These are phyloP conservation scores for Lasioglossum malachurum DNA, from an alignment of 2,888 invertebrate species.

Conservation along the genomic window DNA sequence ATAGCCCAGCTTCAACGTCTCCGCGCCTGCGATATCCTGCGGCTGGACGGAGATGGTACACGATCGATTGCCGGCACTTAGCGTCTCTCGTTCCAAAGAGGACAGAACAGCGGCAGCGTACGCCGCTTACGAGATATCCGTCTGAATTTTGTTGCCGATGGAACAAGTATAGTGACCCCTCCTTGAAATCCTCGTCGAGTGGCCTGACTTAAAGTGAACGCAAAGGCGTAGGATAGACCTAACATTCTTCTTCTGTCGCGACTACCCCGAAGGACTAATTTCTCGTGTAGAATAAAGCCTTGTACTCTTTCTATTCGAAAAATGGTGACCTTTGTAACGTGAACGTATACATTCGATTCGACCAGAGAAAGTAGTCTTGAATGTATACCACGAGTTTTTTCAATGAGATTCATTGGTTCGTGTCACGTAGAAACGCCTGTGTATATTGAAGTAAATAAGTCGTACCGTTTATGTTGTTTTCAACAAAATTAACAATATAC, in stretches of 20 bases:
- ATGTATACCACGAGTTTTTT: not conserved
- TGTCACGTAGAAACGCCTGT: not conserved
- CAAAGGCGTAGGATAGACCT: not conserved
- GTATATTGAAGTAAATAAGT: not conserved
- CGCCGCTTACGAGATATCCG: conserved; percentile 75
- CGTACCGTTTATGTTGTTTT: not conserved
- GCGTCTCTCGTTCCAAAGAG: conserved; percentile 61
- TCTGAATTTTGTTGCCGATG: conserved; percentile 60
- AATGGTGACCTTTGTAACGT: not conserved
- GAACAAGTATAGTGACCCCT: conserved; percentile 17
- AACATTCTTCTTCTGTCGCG: not conserved
- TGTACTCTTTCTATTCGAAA: conserved; percentile 1
- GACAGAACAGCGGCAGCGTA: conserved; percentile 54
- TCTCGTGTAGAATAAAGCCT: not conserved
- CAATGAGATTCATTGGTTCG: not conserved
- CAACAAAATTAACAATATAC: not conserved
- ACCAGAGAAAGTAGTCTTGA: not conserved
- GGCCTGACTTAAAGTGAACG: conserved; percentile 1
- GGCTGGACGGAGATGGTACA: conserved; percentile 80
- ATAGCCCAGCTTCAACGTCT: conserved; percentile 87
- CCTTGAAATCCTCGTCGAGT: conserved; percentile 3
- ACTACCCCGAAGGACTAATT: not conserved
- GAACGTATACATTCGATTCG: not conserved
- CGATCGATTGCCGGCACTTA: conserved; percentile 65
- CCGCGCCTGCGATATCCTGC: conserved; percentile 73